Evolutionary conservation across 1,140 invertebrate species (phyloP), one percentile per base, ranked within the genome.

Genomic region (Lasioglossum baleicum): DNA sequence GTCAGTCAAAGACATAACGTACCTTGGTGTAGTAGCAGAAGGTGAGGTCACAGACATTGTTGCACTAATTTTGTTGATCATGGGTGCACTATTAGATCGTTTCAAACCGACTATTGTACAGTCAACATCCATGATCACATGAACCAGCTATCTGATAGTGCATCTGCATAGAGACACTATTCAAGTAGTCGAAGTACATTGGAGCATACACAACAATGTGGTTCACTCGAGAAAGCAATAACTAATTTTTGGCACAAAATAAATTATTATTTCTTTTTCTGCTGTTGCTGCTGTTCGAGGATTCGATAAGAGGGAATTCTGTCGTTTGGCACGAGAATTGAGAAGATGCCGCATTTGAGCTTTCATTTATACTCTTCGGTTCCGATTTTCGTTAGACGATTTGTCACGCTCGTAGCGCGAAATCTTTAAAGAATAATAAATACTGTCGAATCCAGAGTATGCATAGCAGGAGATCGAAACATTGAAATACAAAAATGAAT

Each of bases 51-150:
- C 84, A 75, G 92, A 92, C 91, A 92, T 93, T 71, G 92, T 92
- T 81, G 92, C 89, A 89, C 90, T 94, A 60, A 94, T 93, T 88
- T 96, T 94, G 90, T 96, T 96, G 85, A 97, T 97, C 94, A 97
- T 97, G 78, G 97, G 97, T 82, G 96, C 96, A 94, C 96, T 97
- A 87, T 95, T 96, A 78, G 96, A 97, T 88, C 96, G 94, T 92
- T 97, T 97, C 44, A 97, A 92, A 71, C 94, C 94, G 78, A 95
- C 93, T 83, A 94, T 93, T 20, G 94, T 93, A 85, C 92, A 93
- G 88, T 95, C 94, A 93, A 95, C 92, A 92, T 95, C 94, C 94
- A 95, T 95, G 91, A 90, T 93, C 90, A 88, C 89, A 64, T 31
- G 48, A 42, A 67, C 51, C 20, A 58, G 64, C 15, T 83, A 56